Evolutionary conservation across 2,888 invertebrate genomes (phyloP).

Genomic region (Drosophila tripunctata): DNA sequence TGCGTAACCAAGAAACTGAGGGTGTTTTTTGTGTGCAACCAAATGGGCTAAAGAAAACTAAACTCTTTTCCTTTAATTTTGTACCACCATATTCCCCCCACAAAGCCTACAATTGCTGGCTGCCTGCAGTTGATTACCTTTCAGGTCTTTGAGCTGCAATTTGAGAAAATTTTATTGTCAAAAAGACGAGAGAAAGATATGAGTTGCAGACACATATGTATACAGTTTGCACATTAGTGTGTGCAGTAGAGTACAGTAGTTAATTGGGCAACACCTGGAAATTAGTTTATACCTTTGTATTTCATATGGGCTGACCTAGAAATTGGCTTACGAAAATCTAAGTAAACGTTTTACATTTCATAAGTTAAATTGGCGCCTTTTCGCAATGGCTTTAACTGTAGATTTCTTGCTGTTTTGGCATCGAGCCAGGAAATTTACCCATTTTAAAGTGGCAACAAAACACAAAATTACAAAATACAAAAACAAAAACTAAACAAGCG

Average conservation of each 20-base stretch:
- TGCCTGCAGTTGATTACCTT: slow-evolving; percentile 44
- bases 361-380: slow-evolving; percentile 61
- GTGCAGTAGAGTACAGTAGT: slow-evolving; percentile 20
- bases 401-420: slow-evolving; percentile 34
- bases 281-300: slow-evolving; percentile 21
- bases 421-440: slow-evolving; percentile 62
- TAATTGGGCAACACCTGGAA: slow-evolving; percentile 33
- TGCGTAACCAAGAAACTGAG: slow-evolving; percentile 72
- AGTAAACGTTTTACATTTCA: slow-evolving; percentile 33
- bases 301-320: slow-evolving; percentile 61
- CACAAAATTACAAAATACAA: neutral
- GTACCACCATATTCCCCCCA: neutral
- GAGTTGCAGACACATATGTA: slow-evolving; percentile 9
- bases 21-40: slow-evolving; percentile 55
- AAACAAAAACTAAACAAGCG: slow-evolving; percentile 14
- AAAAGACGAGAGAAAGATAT: slow-evolving; percentile 53
- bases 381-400: slow-evolving; percentile 42
- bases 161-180: slow-evolving; percentile 69
- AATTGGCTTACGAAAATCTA: slow-evolving; percentile 37
- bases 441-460: slow-evolving; percentile 43
- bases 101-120: neutral
- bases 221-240: slow-evolving; percentile 60
- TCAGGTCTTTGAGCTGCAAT: slow-evolving; percentile 60
- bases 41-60: slow-evolving; percentile 35
- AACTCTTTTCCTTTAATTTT: neutral